Evolutionary conservation across 2,797 vertebrate species (phyloP), one percentile per base, ranked within the genome.

Genomic region (Tachyglossus aculeatus): DNA sequence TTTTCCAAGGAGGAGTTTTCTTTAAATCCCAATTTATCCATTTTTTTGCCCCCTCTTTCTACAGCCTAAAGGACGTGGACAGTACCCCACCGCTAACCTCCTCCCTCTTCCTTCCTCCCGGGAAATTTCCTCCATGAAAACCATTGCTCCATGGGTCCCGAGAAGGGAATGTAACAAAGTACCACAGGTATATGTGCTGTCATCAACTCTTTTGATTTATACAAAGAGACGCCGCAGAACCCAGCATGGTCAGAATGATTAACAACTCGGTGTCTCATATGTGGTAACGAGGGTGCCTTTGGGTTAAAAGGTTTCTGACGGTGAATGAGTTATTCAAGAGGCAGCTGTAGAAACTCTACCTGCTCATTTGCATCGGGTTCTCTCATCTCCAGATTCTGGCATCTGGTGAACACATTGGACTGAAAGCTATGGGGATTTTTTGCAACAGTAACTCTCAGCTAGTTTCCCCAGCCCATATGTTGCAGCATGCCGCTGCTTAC

Each of bases 121-220:
- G n/a, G 69, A 41, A 74, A 70, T 55, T 3, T 59, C 14, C 43
- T 68, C 53, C 55, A 75, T n/a, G n/a, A n/a, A n/a, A n/a, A n/a
- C n/a, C n/a, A n/a, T n/a, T n/a, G n/a, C n/a, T n/a, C n/a, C n/a
- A n/a, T n/a, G n/a, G n/a, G n/a, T n/a, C n/a, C n/a, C n/a, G n/a
- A n/a, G 29, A 37, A n/a, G 37, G 65, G 38, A 63, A 51, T 58
- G 52, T 55, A 59, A 5, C 12, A 59, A 45, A 31, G n/a, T 6
- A 29, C 40, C 0, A 2, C 37, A 0, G 15, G 19, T 21, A 38
- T 25, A 27, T 6, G 24, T 7, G 25, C 57, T 13, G 4, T 13
- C 18, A 37, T 27, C 33, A 55, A 16, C 27, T 44, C 32, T 27
- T 50, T 67, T 4, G 2, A 19, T 52, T 11, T 15, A 27, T 18